A percentile compares a stretch with the other conserved stretches of the same genome.
These are phyloP conservation scores for Empis livida DNA, from an alignment of 2,888 invertebrate genomes.

Conservation along the genomic window DNA sequence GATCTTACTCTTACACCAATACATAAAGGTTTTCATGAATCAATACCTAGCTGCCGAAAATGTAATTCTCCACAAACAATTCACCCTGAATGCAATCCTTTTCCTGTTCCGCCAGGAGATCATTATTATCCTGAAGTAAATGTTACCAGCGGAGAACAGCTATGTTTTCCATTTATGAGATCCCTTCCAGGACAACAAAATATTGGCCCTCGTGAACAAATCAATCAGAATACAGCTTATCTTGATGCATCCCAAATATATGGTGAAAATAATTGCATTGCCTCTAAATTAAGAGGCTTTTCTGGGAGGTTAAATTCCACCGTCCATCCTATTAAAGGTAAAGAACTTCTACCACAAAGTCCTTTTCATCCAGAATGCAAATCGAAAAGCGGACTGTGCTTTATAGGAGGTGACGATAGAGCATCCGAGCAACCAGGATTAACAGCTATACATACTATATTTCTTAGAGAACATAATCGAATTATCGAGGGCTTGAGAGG, in stretches of 20 bases:
- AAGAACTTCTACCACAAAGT: conserved; percentile 67
- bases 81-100: conserved; percentile 88
- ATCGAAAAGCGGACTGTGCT: conserved; percentile 72
- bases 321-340: conserved; percentile 54
- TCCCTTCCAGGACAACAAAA: conserved; percentile 84
- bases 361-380: conserved; percentile 77
- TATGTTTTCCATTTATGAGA: conserved; percentile 91
- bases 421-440: conserved; percentile 87
- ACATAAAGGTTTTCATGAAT: conserved; percentile 80
- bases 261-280: conserved; percentile 76
- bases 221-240: conserved; percentile 87
- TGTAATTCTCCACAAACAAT: conserved; percentile 80
- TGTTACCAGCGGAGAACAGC: conserved; percentile 63
- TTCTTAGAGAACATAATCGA: conserved; percentile 81
- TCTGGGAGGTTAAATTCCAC: conserved; percentile 76
- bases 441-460: conserved; percentile 77
- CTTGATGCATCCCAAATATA: conserved; percentile 80
- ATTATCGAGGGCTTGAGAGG: conserved; percentile 62
- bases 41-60: conserved; percentile 77
- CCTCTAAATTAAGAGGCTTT: conserved; percentile 60
- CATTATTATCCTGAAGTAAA: conserved; percentile 82
- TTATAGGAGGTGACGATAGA: conserved; percentile 79
- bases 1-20: conserved; percentile 91
- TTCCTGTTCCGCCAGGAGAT: conserved; percentile 78
- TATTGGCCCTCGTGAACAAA: conserved; percentile 79